Conservation (phyloP, 2,888 invertebrate species). For the Dexiosoma caninum region DNA sequence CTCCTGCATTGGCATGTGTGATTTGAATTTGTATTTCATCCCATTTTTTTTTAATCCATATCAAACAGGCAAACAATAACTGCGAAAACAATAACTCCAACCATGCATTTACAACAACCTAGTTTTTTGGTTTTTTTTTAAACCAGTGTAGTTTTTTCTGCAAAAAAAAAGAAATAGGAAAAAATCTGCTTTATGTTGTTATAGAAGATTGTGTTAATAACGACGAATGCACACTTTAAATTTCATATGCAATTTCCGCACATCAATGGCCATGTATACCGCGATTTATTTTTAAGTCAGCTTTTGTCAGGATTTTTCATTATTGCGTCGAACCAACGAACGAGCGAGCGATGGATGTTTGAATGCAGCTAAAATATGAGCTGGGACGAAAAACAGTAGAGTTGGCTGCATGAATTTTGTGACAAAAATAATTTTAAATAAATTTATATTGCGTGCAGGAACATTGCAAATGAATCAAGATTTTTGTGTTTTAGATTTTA, state of each 20-base stretch:
- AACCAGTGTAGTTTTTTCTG: neutral
- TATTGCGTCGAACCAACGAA: conserved; percentile 26
- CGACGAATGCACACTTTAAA: conserved; percentile 55
- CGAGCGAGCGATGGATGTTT: neutral
- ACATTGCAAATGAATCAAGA: conserved; percentile 21
- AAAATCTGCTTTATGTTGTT: conserved; percentile 29
- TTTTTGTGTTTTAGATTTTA: conserved; percentile 47
- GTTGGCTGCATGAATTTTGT: neutral
- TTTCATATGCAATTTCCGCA: conserved; percentile 59
- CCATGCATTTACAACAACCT: conserved; percentile 18
- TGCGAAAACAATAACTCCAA: conserved; percentile 4
- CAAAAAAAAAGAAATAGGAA: neutral
- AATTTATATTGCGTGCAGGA: neutral
- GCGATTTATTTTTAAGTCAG: conserved; percentile 56
- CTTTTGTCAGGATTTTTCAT: conserved; percentile 56
- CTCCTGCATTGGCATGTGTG: conserved; percentile 15
- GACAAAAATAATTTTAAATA: conserved; percentile 19
- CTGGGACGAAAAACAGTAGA: neutral
- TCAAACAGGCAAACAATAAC: conserved; percentile 5
- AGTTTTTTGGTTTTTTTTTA: neutral
- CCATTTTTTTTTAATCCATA: neutral
- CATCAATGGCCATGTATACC: conserved; percentile 59
- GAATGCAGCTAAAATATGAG: conserved; percentile 1
- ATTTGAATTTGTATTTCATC: conserved; percentile 34
- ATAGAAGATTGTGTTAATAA: conserved; percentile 54